Conservation (phyloP, 2,888 invertebrate species). For the Sylvicola cinctus region DNA sequence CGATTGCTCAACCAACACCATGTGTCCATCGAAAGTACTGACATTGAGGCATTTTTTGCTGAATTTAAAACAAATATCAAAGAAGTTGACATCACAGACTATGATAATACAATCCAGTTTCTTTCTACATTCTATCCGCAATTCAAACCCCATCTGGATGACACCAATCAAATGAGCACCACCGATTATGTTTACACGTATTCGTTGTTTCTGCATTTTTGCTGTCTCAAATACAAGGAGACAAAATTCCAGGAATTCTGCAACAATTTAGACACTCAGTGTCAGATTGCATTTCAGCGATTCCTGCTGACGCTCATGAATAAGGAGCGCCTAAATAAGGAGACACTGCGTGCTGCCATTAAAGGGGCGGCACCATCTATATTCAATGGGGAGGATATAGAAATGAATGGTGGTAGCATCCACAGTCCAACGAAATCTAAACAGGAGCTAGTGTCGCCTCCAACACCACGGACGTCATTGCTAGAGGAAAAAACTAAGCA, state of each 20-base stretch:
- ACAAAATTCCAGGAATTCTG: slow-evolving; percentile 18
- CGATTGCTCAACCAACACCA: too few relatives aligned
- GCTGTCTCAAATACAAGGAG: slow-evolving; percentile 17
- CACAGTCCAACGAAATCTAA: background rate
- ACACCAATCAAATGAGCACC: slow-evolving; percentile 12
- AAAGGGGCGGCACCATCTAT: slow-evolving; percentile 8
- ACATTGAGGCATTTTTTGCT: too few relatives aligned
- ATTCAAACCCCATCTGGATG: slow-evolving; percentile 14
- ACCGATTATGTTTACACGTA: slow-evolving; percentile 19
- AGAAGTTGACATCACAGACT: too few relatives aligned
- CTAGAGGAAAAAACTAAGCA: slow-evolving; percentile 19
- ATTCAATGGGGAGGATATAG: too few relatives aligned
- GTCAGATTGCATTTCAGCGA: slow-evolving; percentile 16
- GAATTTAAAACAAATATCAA: too few relatives aligned
- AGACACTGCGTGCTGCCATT: slow-evolving; percentile 14
- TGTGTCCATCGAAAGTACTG: too few relatives aligned
- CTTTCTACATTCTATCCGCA: slow-evolving; percentile 12
- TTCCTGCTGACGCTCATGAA: slow-evolving; percentile 11
- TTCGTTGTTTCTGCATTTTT: slow-evolving; percentile 19
- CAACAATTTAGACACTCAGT: slow-evolving; percentile 14
- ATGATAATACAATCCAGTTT: too few relatives aligned
- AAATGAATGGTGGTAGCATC: too few relatives aligned
- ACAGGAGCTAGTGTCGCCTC: slow-evolving; percentile 9
- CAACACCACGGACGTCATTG: slow-evolving; percentile 17
- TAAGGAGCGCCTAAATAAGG: slow-evolving; percentile 15